Base-by-base conservation (phyloP, 2,888 invertebrate species). In the Gasteruption jaculator region DNA sequence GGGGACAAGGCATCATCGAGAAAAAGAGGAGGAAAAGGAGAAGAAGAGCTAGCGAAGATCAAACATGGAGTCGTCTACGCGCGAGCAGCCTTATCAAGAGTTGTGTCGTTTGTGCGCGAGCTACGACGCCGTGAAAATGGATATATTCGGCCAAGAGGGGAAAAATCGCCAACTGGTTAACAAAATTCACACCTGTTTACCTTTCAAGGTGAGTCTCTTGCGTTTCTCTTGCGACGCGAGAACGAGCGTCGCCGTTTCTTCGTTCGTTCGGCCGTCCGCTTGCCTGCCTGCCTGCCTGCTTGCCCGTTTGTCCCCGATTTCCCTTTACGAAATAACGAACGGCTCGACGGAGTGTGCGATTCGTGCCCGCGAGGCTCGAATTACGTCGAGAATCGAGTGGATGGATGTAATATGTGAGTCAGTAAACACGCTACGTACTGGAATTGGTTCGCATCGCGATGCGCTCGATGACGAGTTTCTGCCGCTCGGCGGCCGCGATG, bases 41-140 rank as follows among this genome's bases (percentile, higher is more conserved):
- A 10, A 7, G 24, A 22, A 22, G 24, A 10, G 10, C 7, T 8
- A 22, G 10, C 24, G 19, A 27, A 19, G 19, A 21, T 16, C n/a
- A 15, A 21, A 10, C 6, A 29, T 16, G 18, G 12, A 19, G 26
- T 11, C 22, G 36, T 18, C 18, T 11, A 24, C 33, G 32, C 22
- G 34, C 31, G 38, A 43, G 38, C 40, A 37, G 48, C 68, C 68
- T 36, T 74, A 71, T 56, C 58, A 71, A 45, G 71, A 72, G 49
- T 64, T 73, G 4, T 74, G 73, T 60, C 66, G 74, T 52, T 67
- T 74, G 36, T 74, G 74, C 58, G 74, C 73, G 47, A 68, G 70
- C 30, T 69, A 71, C 60, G 73, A 73, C 53, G 68, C 68, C 48
- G 68, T 71, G 48, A 73, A 72, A 58, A 71, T 74, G 65, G 68